Percentiles rank a stretch among this genome's conserved stretches.
Evolutionary conservation across 2,113 vertebrate genomes (phyloP).

Genomic region (Cheilinus undulatus): DNA sequence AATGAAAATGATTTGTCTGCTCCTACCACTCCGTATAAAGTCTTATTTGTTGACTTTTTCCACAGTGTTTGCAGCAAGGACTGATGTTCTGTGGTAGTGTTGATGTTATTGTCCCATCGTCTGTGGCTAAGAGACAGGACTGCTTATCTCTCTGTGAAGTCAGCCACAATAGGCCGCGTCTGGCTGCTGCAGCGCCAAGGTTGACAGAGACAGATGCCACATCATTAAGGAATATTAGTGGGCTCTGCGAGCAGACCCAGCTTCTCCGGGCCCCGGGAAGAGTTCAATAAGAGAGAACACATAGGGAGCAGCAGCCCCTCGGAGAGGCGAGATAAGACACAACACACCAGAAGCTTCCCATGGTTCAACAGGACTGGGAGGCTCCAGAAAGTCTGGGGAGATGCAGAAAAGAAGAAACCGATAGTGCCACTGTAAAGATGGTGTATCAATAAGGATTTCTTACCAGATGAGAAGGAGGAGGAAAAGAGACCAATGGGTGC

Average conservation of each 20-base stretch:
- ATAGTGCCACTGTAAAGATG: constrained; percentile 28
- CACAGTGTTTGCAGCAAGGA: constrained; percentile 27
- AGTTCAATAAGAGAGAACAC: constrained; percentile 81
- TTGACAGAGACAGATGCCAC: constrained; percentile 86
- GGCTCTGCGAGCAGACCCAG: constrained; percentile 76
- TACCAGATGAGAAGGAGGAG: too few relatives aligned
- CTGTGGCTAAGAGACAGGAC: constrained; percentile 68
- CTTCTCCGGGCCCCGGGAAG: constrained; percentile 72
- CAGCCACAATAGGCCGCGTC: constrained; percentile 73
- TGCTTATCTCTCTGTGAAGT: constrained; percentile 81
- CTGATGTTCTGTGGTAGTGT: constrained; percentile 39
- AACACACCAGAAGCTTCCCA: constrained; percentile 58
- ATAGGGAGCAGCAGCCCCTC: constrained; percentile 51
- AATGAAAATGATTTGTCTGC: constrained; percentile 39
- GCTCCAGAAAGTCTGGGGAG: constrained; percentile 52
- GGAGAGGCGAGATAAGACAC: constrained; percentile 65
- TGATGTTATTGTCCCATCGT: constrained; percentile 64
- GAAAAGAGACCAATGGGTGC: too few relatives aligned
- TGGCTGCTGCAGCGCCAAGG: constrained; percentile 56
- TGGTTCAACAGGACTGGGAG: constrained; percentile 48
- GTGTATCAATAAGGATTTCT: constrained; percentile 36
- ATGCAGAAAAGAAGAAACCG: constrained; percentile 8
- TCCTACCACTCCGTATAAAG: constrained; percentile 37
- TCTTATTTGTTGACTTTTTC: constrained; percentile 67
- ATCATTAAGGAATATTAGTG: constrained; percentile 88